Evolutionary conservation across 23 tunicate species (phyloP), one percentile per base, ranked within the genome.

Genomic region (Styela plicata): DNA sequence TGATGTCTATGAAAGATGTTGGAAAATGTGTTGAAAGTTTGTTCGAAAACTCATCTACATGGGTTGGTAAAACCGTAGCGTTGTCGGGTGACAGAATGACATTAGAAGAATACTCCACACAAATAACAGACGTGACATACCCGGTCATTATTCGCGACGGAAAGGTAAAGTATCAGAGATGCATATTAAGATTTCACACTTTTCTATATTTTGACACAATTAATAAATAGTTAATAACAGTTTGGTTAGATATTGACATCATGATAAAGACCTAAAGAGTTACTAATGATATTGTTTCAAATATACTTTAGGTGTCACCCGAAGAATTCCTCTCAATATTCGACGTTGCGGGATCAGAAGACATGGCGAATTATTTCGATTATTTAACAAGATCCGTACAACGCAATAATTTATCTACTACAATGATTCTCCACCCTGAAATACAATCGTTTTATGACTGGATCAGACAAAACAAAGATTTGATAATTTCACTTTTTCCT

Each of bases 351-450:
- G 91, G 85, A 31, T 77, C 79, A 20, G 91, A 87, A 61, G 91
- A 87, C 76, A 63, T 87, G 86, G 91, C 91, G 16, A 87, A 87
- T 75, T 87, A 74, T 64, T 87, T 87, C 82, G 91, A 87, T 33
- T 87, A 82, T 53, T 32, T 82, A 22, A 87, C 91, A 2, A 53
- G 85, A 16, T 53, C 79, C 17, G 91, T 87, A 20, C 83, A 87
- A 20, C 79, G 91, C 25, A 82, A 87, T 32, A 87, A 87, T 52
- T 61, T 80, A 27, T 26, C 29, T 35, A 33, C 78, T 24, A 87
- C 91, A 7, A 65, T 74, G 79, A 24, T 30, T 34, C 74, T 87
- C 3, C 24, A 37, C 31, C 52, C 70, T 24, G 80, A 37, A 17
- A 29, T 82, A 2, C 64, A 31, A 17, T 61, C 52, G 31, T 87